phyloP scores from a whole-genome alignment of 2,113 vertebrate species.

The Casuarius casuarius region DNA sequence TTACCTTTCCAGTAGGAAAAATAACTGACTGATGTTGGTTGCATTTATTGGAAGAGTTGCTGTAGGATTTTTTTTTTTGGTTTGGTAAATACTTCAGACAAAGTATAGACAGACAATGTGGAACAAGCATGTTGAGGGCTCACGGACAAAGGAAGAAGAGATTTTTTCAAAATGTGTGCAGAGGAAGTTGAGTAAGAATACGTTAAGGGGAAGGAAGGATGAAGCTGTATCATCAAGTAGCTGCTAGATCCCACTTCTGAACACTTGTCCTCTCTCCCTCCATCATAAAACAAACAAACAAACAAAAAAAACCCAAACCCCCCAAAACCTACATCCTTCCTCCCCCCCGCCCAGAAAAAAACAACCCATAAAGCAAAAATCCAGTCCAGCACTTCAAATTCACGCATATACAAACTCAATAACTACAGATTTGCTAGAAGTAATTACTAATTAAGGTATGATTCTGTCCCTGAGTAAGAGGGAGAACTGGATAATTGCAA shows the following conservation, averaged over 20 bases:
- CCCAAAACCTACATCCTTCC: not conserved
- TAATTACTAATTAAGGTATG: not conserved
- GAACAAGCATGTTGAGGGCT: not conserved
- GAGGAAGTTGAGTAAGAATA: not conserved
- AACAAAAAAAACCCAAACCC: not conserved
- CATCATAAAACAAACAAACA: not conserved
- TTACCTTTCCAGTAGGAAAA: not conserved
- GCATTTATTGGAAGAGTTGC: not conserved
- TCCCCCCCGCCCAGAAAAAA: not conserved
- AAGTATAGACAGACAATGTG: not conserved
- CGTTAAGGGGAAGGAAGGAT: not conserved
- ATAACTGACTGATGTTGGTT: not conserved
- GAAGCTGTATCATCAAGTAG: not conserved
- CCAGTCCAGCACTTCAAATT: not conserved
- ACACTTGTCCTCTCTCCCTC: not conserved
- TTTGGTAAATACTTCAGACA: not conserved
- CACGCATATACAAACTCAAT: rapidly evolving
- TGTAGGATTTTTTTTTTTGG: not conserved
- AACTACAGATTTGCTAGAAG: not conserved
- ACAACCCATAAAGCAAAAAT: not conserved
- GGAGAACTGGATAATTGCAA: not conserved
- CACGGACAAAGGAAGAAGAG: not conserved
- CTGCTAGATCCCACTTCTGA: not conserved
- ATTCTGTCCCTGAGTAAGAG: not conserved
- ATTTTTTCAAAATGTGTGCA: not conserved